Evolutionary conservation across 1,140 invertebrate species (phyloP).

Genomic region (Scaptomyza hsui): DNA sequence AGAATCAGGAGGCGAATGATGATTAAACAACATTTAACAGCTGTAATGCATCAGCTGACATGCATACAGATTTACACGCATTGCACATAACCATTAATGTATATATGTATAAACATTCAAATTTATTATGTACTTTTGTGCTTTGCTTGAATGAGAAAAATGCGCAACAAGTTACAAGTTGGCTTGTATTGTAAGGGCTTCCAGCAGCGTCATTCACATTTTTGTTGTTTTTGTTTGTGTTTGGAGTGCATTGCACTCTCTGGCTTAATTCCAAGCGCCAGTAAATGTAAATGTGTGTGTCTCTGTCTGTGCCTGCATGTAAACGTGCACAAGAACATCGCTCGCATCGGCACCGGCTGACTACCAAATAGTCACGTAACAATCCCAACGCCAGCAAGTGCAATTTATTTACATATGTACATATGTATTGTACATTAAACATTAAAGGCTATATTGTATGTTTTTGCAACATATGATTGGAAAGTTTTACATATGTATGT

Average conservation of each 20-base stretch:
- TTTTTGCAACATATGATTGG: too few species aligned
- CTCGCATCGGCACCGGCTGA: constrained; percentile 56
- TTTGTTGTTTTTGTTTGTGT: constrained; percentile 12
- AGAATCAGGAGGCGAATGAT: neutral
- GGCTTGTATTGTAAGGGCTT: constrained; percentile 19
- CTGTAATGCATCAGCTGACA: constrained; percentile 22
- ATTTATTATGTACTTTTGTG: constrained; percentile 6
- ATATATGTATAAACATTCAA: neutral
- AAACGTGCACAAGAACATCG: constrained; percentile 62
- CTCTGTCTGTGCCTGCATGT: constrained; percentile 21
- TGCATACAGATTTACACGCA: constrained; percentile 13
- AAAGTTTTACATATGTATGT: neutral
- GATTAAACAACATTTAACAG: constrained; percentile 11
- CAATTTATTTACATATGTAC: constrained; percentile 26
- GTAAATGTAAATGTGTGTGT: constrained; percentile 5
- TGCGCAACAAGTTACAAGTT: constrained; percentile 30
- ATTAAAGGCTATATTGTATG: too few species aligned
- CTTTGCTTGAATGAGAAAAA: constrained; percentile 13
- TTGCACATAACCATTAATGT: constrained; percentile 1
- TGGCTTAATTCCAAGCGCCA: constrained; percentile 10
- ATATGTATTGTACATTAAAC: neutral
- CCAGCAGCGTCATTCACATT: constrained; percentile 25
- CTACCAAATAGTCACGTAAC: constrained; percentile 69
- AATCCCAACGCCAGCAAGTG: constrained; percentile 41
- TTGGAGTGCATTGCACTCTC: constrained; percentile 46